Base-by-base conservation (phyloP, 2,113 vertebrate species). In the Colossoma macropomum region DNA sequence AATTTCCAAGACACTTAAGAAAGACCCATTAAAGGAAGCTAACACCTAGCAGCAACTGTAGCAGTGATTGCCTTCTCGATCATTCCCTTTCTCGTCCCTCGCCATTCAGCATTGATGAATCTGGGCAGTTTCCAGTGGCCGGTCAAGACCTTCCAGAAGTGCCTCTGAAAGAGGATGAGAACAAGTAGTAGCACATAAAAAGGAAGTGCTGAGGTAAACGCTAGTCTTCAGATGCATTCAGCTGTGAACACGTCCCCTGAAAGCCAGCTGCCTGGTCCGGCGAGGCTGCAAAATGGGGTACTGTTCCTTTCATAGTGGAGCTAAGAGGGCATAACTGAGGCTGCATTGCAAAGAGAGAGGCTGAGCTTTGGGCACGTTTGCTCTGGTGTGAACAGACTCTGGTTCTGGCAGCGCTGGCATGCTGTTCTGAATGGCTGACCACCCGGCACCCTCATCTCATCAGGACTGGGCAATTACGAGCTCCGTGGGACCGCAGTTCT, bases 291-390 rank as follows among this genome's bases (percentile, higher is more conserved):
- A 75, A 85, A 82, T 34, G 28, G 60, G 60, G 38, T 71, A 62
- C 78, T 48, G 32, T 72, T 72, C 32, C 32, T 60, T 17, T 52
- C 21, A 56, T 45, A 54, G 5, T 38, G 23, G 66, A 71, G 68
- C n/a, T 71, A 45, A 72, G 68, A 80, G 68, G 54, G 81, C 63
- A 69, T 83, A 9, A 77, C 73, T 69, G 54, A 70, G 74, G 48
- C 65, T 48, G 74, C 25, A 60, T 54, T 45, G 54, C 52, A 60
- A 45, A 45, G 54, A 56, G 25, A 63, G 69, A 74, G 79, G 8
- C 25, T 15, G 78, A 71, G 70, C 21, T 50, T 70, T 52, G 17
- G 60, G 60, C 62, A 65, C 48, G 62, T 50, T 78, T 71, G 66
- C 41, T 72, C 16, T 8, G 68, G n/a, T 11, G 34, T 72, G 38